Evolutionary conservation across 2,113 vertebrate genomes (phyloP).

Genomic region (Esox niger): DNA sequence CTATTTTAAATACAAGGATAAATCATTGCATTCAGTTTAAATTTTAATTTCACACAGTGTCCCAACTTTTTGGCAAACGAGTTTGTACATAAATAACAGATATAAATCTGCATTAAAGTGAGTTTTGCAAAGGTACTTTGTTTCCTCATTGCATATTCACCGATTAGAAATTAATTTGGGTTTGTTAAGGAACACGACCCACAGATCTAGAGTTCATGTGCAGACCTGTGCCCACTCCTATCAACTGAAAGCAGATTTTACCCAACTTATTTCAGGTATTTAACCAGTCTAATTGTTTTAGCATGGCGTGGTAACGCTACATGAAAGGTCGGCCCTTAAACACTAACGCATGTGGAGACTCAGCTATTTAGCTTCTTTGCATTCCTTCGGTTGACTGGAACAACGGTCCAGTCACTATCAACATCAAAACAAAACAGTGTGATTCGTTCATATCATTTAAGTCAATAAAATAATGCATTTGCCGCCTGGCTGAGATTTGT

Average conservation of each 20-base stretch:
- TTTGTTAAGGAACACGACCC: neutral
- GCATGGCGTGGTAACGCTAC: conserved; percentile 48
- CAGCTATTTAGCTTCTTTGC: conserved; percentile 34
- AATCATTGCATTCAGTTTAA: no score
- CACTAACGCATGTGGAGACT: conserved; percentile 57
- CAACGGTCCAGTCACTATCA: conserved; percentile 37
- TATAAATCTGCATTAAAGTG: no score
- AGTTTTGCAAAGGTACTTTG: no score
- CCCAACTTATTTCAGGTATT: conserved; percentile 61
- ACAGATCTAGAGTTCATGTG: conserved; percentile 15
- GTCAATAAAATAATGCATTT: neutral
- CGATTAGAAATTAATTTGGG: neutral
- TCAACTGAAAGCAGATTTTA: conserved; percentile 26
- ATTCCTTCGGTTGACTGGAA: conserved; percentile 53
- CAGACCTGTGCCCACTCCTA: conserved; percentile 12
- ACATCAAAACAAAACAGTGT: neutral
- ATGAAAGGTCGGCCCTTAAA: conserved; percentile 53
- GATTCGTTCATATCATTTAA: neutral
- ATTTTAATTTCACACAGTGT: no score
- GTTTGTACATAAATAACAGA: no score
- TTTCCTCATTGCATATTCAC: no score
- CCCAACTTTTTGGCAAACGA: no score
- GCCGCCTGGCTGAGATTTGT: no score
- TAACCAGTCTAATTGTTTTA: conserved; percentile 63
- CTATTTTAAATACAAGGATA: no score